phyloP scores from a whole-genome alignment of 2,797 vertebrate genomes.

The Arrhamphus sclerolepis region DNA sequence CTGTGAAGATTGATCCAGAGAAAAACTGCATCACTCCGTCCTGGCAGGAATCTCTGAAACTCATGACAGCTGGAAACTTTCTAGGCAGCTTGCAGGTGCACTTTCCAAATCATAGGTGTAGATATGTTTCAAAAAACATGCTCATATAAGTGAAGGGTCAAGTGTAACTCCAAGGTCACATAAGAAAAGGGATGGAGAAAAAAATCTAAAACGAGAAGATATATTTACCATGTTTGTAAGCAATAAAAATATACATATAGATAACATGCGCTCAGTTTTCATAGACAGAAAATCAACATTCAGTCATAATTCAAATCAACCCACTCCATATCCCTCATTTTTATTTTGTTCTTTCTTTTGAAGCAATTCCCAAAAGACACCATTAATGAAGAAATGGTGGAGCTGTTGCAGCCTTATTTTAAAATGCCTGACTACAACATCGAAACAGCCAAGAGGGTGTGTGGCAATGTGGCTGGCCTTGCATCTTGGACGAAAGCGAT shows the following conservation, averaged over 20 bases:
- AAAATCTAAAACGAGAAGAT: no score
- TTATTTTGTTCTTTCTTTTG: conserved; percentile 2
- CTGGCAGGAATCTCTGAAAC: conserved; percentile 96
- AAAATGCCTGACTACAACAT: conserved; percentile 95
- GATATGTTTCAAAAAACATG: not conserved
- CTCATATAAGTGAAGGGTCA: not conserved
- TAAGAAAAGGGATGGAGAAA: no score
- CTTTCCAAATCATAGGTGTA: not conserved
- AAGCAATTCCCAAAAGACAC: conserved; percentile 97
- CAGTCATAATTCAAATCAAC: not conserved
- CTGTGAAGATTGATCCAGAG: conserved; percentile 86
- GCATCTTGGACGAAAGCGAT: conserved; percentile 98
- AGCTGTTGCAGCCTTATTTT: conserved; percentile 92
- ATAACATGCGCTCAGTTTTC: no score
- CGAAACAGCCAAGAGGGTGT: conserved; percentile 93
- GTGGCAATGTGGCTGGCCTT: conserved; percentile 94
- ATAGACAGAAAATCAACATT: no score
- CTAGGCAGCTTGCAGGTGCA: conserved; percentile 85
- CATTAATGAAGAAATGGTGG: conserved; percentile 94
- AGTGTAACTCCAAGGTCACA: no score
- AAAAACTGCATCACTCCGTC: conserved; percentile 86
- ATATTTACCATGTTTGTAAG: no score
- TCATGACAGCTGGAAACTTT: conserved; percentile 97
- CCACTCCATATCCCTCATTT: not conserved
- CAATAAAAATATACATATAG: no score